Base-by-base conservation (phyloP, 64 coral and sea anemone species). In the Anthopleura sola region DNA sequence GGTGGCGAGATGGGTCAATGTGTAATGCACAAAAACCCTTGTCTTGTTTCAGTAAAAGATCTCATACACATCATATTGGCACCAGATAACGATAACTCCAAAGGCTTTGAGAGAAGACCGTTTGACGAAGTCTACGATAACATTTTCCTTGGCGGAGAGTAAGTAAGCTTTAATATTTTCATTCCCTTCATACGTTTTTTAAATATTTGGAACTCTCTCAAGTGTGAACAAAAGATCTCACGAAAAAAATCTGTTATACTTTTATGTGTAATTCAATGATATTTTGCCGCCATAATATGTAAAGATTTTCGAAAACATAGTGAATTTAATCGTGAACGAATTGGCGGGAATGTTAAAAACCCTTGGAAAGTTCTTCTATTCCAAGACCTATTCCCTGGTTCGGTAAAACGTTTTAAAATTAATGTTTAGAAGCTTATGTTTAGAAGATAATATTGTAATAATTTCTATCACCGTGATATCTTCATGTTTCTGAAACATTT, bases 81-180 rank as follows among this genome's bases (percentile, higher is more conserved):
- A 21, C 76, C 76, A 79, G 38, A 79, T 46, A 46, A 78, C 48
- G 56, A 77, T 11, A 86, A 89, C 9, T 15, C 33, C 12, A 80
- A n/a, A 69, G 17, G 83, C 19, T 86, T 82, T 2, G 29, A 31
- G 3, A 88, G 71, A 68, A 82, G 49, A 57, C 39, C 86, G 24
- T 92, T 87, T 68, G 90, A 96, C 37, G 90, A 92, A 57, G 94
- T 96, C 15, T 96, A 92, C 50, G 86, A 96, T 32, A 90, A 90
- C 53, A 90, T 96, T 50, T 51, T 86, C 23, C 31, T 96, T 40
- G 90, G 94, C 12, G 90, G 83, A 18, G 77, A 53, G 94, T 96
- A 78, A 96, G 94, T 92, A 28, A 77, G 26, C 62, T 68, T 68
- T n/a, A n/a, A 26, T 66, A 66, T 66, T 66, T 56, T 23, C 0